A percentile compares a stretch with the other conserved stretches of the same genome.
These are phyloP conservation scores for Bombylius discolor DNA, from an alignment of 2,888 invertebrate genomes.

Conservation along the genomic window DNA sequence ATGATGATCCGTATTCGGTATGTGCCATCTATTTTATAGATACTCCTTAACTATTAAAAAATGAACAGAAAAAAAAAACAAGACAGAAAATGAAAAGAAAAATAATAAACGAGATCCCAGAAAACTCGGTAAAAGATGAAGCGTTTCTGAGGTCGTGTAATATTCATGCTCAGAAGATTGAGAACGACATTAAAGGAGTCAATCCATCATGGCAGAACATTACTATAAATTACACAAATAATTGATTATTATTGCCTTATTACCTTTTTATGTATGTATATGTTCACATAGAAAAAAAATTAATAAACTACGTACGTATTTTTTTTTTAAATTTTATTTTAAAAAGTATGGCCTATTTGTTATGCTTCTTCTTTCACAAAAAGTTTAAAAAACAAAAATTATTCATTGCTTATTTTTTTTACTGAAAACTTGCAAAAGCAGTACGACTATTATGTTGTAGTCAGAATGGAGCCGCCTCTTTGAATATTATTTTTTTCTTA, in stretches of 20 bases:
- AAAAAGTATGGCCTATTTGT: conserved; percentile 9
- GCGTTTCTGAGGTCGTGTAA: neutral
- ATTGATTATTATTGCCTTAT: conserved; percentile 35
- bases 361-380: conserved; percentile 2
- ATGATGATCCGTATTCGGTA: too few species aligned
- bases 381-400: too few species aligned
- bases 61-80: too few species aligned
- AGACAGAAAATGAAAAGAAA: too few species aligned
- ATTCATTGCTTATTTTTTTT: too few species aligned
- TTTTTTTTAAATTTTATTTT: too few species aligned
- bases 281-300: neutral
- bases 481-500: neutral
- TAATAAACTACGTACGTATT: too few species aligned
- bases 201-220: conserved; percentile 38
- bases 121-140: neutral
- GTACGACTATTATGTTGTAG: neutral
- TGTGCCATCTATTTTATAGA: too few species aligned
- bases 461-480: neutral
- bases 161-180: conserved; percentile 24
- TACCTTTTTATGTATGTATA: conserved; percentile 15
- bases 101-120: too few species aligned
- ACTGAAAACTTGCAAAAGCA: too few species aligned
- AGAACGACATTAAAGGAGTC: conserved; percentile 39
- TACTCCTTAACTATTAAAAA: too few species aligned
- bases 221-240: conserved; percentile 39